A percentile compares a stretch with the other conserved stretches of the same genome.
Conservation (phyloP, 2,888 invertebrate genomes). For the Seira sanloemensis region DNA sequence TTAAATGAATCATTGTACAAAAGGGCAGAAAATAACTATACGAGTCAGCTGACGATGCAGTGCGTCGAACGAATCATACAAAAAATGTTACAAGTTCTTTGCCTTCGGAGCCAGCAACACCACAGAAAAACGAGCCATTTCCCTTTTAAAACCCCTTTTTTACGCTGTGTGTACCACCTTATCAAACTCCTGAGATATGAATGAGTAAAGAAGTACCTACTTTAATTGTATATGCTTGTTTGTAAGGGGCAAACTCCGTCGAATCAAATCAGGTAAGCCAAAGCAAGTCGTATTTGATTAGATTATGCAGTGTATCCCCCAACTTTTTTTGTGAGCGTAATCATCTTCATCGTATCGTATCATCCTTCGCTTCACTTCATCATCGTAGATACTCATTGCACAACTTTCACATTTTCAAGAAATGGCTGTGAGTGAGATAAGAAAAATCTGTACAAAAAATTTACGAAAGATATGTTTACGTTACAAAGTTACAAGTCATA, state of each 20-base stretch:
- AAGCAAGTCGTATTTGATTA: constrained; percentile 7
- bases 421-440: no score
- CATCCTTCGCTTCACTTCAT: constrained; percentile 13
- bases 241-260: background rate
- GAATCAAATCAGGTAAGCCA: constrained; percentile 14
- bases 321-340: constrained; percentile 5
- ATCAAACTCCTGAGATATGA: background rate
- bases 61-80: background rate
- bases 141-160: background rate
- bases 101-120: background rate
- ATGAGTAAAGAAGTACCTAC: background rate
- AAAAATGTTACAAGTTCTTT: background rate
- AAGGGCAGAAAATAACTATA: background rate
- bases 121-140: background rate
- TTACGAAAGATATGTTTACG: background rate
- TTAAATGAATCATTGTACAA: no score
- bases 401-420: constrained; percentile 44
- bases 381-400: constrained; percentile 18
- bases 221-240: constrained; percentile 9
- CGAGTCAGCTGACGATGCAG: background rate
- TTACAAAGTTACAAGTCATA: background rate
- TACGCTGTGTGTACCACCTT: background rate
- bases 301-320: constrained; percentile 16
- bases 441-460: background rate
- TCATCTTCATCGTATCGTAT: background rate